Percentiles rank a stretch among this genome's conserved stretches.
These are phyloP conservation scores for Nebria brevicollis DNA, from an alignment of 2,888 invertebrate genomes.

Conservation along the genomic window DNA sequence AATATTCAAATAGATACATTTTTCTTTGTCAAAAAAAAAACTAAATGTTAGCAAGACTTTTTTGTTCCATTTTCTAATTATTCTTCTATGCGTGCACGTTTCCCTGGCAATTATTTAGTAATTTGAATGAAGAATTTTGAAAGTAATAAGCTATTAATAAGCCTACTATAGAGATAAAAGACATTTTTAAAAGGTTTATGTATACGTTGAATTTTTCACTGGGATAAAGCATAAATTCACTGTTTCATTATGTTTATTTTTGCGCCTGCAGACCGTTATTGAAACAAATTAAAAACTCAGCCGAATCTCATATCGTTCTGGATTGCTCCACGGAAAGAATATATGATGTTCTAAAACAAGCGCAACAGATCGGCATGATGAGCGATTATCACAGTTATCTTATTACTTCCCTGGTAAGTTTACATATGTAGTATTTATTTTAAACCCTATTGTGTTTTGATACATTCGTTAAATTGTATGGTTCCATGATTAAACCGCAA, in stretches of 20 bases:
- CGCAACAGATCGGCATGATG: constrained; percentile 97
- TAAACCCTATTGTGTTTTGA: background rate
- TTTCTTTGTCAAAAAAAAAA: background rate
- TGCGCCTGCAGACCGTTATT: constrained; percentile 74
- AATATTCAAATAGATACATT: background rate
- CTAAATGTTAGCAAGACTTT: background rate
- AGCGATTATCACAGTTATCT: constrained; percentile 95
- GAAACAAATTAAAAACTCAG: constrained; percentile 92
- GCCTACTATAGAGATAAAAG: no score
- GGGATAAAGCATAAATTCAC: background rate
- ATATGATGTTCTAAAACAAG: constrained; percentile 88
- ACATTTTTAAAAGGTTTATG: no score
- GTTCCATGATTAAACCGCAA: background rate
- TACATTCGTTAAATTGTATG: background rate
- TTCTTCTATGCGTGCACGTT: background rate
- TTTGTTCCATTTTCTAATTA: background rate
- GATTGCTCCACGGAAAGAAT: constrained; percentile 90
- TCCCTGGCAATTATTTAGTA: background rate
- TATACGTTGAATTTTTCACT: background rate
- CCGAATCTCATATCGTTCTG: constrained; percentile 89
- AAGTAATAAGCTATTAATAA: background rate
- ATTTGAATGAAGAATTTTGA: background rate
- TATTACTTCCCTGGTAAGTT: constrained; percentile 86
- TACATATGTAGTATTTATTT: constrained; percentile 17
- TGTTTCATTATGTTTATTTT: no score